Conservation (phyloP, 2,888 invertebrate species). For the Hydropsyche betteni region DNA sequence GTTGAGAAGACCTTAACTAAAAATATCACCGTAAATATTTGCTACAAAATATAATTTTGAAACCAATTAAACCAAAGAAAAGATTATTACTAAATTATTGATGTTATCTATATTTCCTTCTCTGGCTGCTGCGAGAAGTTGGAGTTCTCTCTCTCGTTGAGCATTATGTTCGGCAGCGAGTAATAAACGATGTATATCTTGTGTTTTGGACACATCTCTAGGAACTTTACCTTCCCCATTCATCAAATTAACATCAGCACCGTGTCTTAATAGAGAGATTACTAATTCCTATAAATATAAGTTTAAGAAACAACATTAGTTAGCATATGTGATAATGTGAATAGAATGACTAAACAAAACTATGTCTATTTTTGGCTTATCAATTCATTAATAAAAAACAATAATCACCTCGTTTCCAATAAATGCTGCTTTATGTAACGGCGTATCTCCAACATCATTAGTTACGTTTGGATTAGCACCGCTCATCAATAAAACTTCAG, state of each 20-base stretch:
- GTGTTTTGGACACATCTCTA: slow-evolving; percentile 66
- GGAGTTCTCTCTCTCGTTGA: slow-evolving; percentile 64
- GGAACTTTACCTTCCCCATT: slow-evolving; percentile 73
- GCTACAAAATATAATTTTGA: not conserved
- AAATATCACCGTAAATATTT: slow-evolving; percentile 47
- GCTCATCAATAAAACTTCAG: slow-evolving; percentile 65
- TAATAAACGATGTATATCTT: slow-evolving; percentile 66
- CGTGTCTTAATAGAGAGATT: slow-evolving; percentile 67
- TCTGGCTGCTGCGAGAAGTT: slow-evolving; percentile 69
- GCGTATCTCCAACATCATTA: slow-evolving; percentile 72
- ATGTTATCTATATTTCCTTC: slow-evolving; percentile 68
- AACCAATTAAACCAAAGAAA: not conserved
- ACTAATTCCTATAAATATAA: slow-evolving; percentile 67
- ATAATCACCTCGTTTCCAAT: slow-evolving; percentile 71
- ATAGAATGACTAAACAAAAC: no score
- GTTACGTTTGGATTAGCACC: slow-evolving; percentile 70
- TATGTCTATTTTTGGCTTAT: not conserved
- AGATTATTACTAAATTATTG: slow-evolving; percentile 64
- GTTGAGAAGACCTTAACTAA: slow-evolving; percentile 66
- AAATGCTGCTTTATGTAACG: slow-evolving; percentile 74
- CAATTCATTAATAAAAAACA: slow-evolving; percentile 26
- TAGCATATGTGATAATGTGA: not conserved
- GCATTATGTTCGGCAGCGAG: slow-evolving; percentile 71
- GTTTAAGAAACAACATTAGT: slow-evolving; percentile 25
- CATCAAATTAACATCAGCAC: slow-evolving; percentile 71